Evolutionary conservation across 2,113 vertebrate genomes (phyloP), one percentile per base, ranked within the genome.

Genomic region (Tragelaphus scriptus): DNA sequence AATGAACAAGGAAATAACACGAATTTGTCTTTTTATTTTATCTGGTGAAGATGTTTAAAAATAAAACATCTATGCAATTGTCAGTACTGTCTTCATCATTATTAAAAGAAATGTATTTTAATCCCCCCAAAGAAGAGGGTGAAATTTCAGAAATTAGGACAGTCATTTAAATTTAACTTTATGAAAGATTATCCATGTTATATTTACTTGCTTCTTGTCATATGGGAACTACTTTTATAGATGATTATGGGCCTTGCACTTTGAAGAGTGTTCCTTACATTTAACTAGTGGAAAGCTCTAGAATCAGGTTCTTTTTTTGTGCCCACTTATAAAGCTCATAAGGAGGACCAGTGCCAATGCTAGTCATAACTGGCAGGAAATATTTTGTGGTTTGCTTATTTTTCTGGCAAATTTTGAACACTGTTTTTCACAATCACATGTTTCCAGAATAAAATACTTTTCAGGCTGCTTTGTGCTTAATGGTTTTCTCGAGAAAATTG

Each of bases 81-180:
- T 85, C 47, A 87, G 8, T 40, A 55, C 82, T 88, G 21, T 55
- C 21, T 68, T 94, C 25, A 55, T 71, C 55, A 71, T 86, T 56
- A 49, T 91, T 89, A 40, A 89, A 96, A 56, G 61, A 96, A 93
- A 12, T 77, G 21, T 58, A 71, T 95, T 97, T 96, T 93, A 95
- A 94, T 91, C 16, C 36, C 19, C 80, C 51, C 11, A 75, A 59
- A 59, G 49, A 94, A 59, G 80, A 75, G 12, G 7, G 4, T 59
- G 10, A 86, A 63, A 86, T 93, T 36, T 93, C 26, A 94, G 81
- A 47, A 32, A 77, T 6, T n/a, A 95, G 91, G 49, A 81, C 3
- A 71, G 47, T 79, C 32, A 44, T 94, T 90, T 65, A 82, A 81
- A 51, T 58, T 94, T 79, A 75, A 16, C 53, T 63, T 56, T 75